Evolutionary conservation across 2,888 invertebrate species (phyloP), one percentile per base, ranked within the genome.

Genomic region (Noctua pronuba): DNA sequence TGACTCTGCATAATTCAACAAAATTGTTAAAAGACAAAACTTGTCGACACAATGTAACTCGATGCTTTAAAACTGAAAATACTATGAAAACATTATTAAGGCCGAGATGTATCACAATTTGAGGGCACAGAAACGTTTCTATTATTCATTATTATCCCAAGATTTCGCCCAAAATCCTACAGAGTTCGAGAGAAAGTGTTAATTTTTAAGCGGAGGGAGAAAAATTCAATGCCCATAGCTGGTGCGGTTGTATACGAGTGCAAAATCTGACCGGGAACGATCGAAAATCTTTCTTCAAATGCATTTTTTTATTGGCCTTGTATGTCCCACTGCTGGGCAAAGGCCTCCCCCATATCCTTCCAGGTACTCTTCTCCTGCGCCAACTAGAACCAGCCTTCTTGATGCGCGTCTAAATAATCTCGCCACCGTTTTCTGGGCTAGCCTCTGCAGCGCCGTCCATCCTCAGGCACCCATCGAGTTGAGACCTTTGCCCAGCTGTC

Each of bases 121-220:
- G 86, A 84, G 90, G 88, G 85, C 83, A 85, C 83, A 89, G 86
- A 52, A 89, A 87, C 88, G 86, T 89, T 91, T 95, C 92, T 92
- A 95, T 94, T 94, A 95, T 95, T 95, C 93, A 95, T 87, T 87
- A 88, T 88, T 87, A 84, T 89, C 84, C 87, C 91, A 92, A 93
- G 93, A 94, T 94, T 93, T 91, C 76, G 85, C 86, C 85, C 86
- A 92, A 90, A 90, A 90, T 89, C 82, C 62, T 38, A 86, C 88
- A 79, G 88, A 90, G 89, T 90, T 89, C 80, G 90, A 83, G 41
- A 73, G 92, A 89, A 94, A 94, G 94, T 94, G 94, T 95, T 94
- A 94, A 95, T 95, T 95, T 95, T 95, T 95, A 94, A 95, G 89
- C 89, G 91, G 83, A 89, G 86, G 88, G 92, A 92, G 92, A 91